These are phyloP conservation scores for Mythimna vitellina DNA, from an alignment of 2,888 invertebrate species.

Conservation along the genomic window DNA sequence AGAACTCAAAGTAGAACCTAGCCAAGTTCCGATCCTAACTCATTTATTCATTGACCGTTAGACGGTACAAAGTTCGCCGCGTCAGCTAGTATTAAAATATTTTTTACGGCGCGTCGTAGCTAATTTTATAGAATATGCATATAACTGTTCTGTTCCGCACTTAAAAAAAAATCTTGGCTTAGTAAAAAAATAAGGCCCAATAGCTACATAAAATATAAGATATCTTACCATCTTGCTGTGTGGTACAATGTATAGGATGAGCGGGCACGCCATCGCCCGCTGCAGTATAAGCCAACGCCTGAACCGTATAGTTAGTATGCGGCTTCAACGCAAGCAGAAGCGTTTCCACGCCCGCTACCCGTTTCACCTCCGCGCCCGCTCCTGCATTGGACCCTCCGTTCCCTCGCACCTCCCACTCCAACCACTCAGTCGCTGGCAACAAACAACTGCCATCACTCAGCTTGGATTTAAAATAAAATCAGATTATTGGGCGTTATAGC, in stretches of 20 bases:
- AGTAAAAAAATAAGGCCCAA: not conserved
- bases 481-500: slow-evolving; percentile 40
- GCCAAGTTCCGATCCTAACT: too few relatives aligned
- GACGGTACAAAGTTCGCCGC: too few relatives aligned
- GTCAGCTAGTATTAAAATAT: too few relatives aligned
- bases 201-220: not conserved
- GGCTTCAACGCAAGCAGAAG: slow-evolving; percentile 95
- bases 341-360: slow-evolving; percentile 94
- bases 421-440: slow-evolving; percentile 88
- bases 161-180: too few relatives aligned
- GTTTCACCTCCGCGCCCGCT: slow-evolving; percentile 93
- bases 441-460: slow-evolving; percentile 90
- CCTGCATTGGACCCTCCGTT: slow-evolving; percentile 73
- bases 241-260: slow-evolving; percentile 94
- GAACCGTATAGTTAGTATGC: slow-evolving; percentile 96
- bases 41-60: too few relatives aligned
- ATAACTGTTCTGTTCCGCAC: too few relatives aligned
- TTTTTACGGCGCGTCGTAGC: not conserved
- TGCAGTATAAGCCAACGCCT: slow-evolving; percentile 95
- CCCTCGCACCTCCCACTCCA: slow-evolving; percentile 87
- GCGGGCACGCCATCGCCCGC: slow-evolving; percentile 96
- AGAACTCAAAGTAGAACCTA: too few relatives aligned
- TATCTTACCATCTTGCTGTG: slow-evolving; percentile 95
- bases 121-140: not conserved
- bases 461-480: slow-evolving; percentile 74